A percentile compares a stretch with the other conserved stretches of the same genome.
phyloP scores from a whole-genome alignment of 2,888 invertebrate species.

The Strigamia maritima region DNA sequence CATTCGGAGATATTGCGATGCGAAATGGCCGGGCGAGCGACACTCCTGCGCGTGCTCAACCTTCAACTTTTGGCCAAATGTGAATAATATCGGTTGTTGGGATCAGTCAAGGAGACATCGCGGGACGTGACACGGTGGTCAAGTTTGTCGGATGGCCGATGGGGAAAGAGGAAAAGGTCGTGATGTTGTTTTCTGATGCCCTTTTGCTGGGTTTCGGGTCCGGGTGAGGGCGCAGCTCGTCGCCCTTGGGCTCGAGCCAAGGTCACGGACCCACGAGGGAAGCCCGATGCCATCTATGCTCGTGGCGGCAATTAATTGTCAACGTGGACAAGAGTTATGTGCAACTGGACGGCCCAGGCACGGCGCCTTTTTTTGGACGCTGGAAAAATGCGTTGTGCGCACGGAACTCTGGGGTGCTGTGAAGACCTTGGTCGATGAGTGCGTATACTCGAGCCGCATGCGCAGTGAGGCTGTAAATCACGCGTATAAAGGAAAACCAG shows the following conservation, averaged over 20 bases:
- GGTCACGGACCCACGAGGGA: slow-evolving; percentile 34
- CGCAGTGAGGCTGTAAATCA: slow-evolving; percentile 31
- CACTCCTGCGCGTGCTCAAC: too few relatives aligned
- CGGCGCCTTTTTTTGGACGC: slow-evolving; percentile 1
- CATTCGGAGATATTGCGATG: not conserved
- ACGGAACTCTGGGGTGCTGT: slow-evolving; percentile 23
- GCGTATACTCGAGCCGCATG: slow-evolving; percentile 10
- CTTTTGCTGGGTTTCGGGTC: too few relatives aligned
- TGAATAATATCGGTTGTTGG: not conserved
- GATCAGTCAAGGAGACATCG: not conserved
- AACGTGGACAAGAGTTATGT: slow-evolving; percentile 30
- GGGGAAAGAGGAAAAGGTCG: too few relatives aligned
- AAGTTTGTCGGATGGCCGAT: not conserved
- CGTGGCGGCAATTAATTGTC: slow-evolving; percentile 31
- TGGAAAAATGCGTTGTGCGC: not conserved
- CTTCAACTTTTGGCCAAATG: not conserved
- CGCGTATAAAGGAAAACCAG: slow-evolving; percentile 19
- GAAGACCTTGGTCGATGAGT: slow-evolving; percentile 13
- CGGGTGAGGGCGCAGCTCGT: not conserved
- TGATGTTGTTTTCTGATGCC: not conserved
- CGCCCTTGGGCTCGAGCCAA: slow-evolving; percentile 1
- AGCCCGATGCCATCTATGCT: slow-evolving; percentile 28
- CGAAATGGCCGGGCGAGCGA: not conserved
- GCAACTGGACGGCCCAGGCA: not conserved
- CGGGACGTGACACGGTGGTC: not conserved